Conservation (phyloP, 2,113 vertebrate species). For the Toxostoma redivivum region DNA sequence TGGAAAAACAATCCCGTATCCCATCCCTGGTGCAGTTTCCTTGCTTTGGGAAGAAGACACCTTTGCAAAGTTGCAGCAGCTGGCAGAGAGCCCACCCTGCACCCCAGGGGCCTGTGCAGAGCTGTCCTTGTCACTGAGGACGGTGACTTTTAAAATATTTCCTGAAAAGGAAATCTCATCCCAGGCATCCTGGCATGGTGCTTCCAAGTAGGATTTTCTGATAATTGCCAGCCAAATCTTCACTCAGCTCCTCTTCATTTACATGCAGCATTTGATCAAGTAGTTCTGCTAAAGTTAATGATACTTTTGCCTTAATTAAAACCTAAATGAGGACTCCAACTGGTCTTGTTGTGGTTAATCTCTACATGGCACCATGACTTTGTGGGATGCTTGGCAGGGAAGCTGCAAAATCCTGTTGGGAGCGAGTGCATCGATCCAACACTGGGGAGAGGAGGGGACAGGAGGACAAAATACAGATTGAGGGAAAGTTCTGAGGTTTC, state of each 20-base stretch:
- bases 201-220: background rate
- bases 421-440: background rate
- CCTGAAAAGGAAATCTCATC: background rate
- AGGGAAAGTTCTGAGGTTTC: background rate
- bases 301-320: constrained; percentile 50
- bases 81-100: background rate
- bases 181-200: background rate
- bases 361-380: background rate
- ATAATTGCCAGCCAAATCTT: background rate
- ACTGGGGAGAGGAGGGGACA: background rate
- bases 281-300: background rate
- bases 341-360: constrained; percentile 5
- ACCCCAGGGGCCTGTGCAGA: background rate
- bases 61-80: background rate
- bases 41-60: background rate
- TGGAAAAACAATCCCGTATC: background rate
- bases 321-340: constrained; percentile 25
- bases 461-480: background rate
- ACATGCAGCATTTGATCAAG: background rate
- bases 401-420: background rate
- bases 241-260: constrained; percentile 11
- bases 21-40: background rate
- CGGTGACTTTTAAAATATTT: background rate
- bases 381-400: background rate
- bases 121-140: background rate